Evolutionary conservation across 2,888 invertebrate genomes (phyloP).

Genomic region (Lasioglossum vierecki): DNA sequence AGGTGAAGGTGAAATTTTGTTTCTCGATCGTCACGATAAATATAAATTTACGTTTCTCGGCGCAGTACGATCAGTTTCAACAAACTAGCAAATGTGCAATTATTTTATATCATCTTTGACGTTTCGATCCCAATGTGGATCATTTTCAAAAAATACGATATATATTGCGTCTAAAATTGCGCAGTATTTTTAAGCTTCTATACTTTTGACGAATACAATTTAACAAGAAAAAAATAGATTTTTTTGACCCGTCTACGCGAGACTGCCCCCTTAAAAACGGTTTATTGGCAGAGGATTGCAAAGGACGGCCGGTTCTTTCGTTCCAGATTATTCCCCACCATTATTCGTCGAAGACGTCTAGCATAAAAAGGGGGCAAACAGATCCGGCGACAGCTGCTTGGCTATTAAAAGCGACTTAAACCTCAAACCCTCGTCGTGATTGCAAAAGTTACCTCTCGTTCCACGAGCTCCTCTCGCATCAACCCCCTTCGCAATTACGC

Average conservation of each 20-base stretch:
- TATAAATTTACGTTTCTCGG: too few relatives aligned
- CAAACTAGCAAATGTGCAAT: too few relatives aligned
- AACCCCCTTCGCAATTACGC: constrained; percentile 59
- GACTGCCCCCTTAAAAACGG: constrained; percentile 53
- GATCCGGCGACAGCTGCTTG: constrained; percentile 80
- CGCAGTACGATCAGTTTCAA: too few relatives aligned
- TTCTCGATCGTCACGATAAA: too few relatives aligned
- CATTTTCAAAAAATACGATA: too few relatives aligned
- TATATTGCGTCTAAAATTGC: too few relatives aligned
- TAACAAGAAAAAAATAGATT: neutral
- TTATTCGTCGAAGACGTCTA: constrained; percentile 71
- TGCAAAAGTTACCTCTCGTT: constrained; percentile 59
- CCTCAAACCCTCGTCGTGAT: constrained; percentile 67
- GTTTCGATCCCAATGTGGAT: too few relatives aligned
- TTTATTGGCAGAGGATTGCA: constrained; percentile 60
- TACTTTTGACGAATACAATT: neutral
- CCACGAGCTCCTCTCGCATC: constrained; percentile 33
- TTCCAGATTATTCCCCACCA: constrained; percentile 70
- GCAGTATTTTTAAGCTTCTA: neutral
- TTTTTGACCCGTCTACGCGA: neutral
- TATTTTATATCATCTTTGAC: too few relatives aligned
- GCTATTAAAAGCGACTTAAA: constrained; percentile 83
- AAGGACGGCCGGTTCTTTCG: constrained; percentile 57
- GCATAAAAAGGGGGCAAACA: constrained; percentile 72
- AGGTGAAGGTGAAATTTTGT: too few relatives aligned